Conservation (phyloP, 2,113 vertebrate genomes). For the Misgurnus mizolepis region DNA sequence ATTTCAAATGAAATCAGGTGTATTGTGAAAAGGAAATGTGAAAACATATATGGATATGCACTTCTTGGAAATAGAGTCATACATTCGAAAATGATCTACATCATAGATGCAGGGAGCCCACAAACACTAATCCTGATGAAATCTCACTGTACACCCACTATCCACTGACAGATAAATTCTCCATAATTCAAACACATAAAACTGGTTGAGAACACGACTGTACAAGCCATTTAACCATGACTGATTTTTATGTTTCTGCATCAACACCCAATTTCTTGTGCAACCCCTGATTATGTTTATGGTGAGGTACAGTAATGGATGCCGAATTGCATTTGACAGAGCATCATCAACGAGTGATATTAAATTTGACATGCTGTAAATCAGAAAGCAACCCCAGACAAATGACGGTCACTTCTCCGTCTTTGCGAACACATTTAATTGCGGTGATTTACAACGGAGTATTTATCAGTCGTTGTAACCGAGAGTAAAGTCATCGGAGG, state of each 20-base stretch:
- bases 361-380: slow-evolving; percentile 46
- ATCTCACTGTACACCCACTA: slow-evolving; percentile 18
- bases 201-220: slow-evolving; percentile 3
- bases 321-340: slow-evolving; percentile 11
- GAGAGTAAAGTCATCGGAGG: slow-evolving; percentile 62
- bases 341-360: slow-evolving; percentile 31
- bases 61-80: too few species aligned
- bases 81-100: too few species aligned
- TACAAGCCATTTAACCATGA: slow-evolving; percentile 4
- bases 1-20: too few species aligned
- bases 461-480: slow-evolving; percentile 11
- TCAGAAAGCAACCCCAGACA: slow-evolving; percentile 17
- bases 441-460: slow-evolving; percentile 38
- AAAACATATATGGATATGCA: too few species aligned
- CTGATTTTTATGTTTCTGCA: slow-evolving; percentile 23
- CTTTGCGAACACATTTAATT: slow-evolving; percentile 36
- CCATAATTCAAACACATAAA: slow-evolving; percentile 11
- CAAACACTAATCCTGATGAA: slow-evolving; percentile 17
- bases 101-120: neutral
- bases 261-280: slow-evolving; percentile 15
- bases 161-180: neutral
- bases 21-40: too few species aligned
- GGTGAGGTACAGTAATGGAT: slow-evolving; percentile 5
- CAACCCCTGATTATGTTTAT: slow-evolving; percentile 15
- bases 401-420: slow-evolving; percentile 34